A percentile compares a stretch with the other conserved stretches of the same genome.
These are phyloP conservation scores for Cyphomyrus plagiostoma DNA, from an alignment of 2,113 vertebrate genomes.

Conservation along the genomic window DNA sequence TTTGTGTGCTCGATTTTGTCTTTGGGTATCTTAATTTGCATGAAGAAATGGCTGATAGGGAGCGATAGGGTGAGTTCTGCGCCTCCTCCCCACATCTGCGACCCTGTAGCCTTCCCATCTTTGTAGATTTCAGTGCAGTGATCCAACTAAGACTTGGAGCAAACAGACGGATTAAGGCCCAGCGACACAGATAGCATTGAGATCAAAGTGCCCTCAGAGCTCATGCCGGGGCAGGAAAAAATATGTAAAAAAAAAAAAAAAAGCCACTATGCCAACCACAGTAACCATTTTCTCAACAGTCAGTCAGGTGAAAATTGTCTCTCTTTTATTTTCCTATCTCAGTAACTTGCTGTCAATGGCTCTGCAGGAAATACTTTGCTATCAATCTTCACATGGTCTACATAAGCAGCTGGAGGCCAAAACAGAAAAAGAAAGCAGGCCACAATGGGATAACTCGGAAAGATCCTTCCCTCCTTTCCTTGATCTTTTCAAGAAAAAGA, in stretches of 20 bases:
- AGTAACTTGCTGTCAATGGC: conserved; percentile 45
- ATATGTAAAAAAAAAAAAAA: background rate
- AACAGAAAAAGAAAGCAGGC: conserved; percentile 31
- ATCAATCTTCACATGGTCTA: conserved; percentile 44
- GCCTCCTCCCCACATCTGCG: conserved; percentile 28
- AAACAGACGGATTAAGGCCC: conserved; percentile 67
- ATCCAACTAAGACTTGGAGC: conserved; percentile 66
- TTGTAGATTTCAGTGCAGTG: conserved; percentile 56
- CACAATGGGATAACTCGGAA: conserved; percentile 38
- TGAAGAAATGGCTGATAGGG: background rate
- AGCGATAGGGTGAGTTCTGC: background rate
- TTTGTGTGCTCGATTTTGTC: background rate
- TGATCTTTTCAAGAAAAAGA: background rate
- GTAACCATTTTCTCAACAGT: conserved; percentile 53
- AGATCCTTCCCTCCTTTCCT: conserved; percentile 12
- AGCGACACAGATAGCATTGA: conserved; percentile 61
- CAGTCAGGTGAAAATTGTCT: conserved; percentile 46
- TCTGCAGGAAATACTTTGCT: conserved; percentile 45
- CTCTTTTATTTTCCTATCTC: conserved; percentile 55
- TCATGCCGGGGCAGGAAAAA: conserved; percentile 25
- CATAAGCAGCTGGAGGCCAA: conserved; percentile 37
- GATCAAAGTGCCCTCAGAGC: conserved; percentile 61
- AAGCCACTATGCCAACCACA: background rate
- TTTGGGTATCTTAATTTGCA: background rate
- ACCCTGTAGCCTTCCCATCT: conserved; percentile 52